phyloP scores from a whole-genome alignment of 2,888 invertebrate genomes.

The Hermaeophaga mercurialis region DNA sequence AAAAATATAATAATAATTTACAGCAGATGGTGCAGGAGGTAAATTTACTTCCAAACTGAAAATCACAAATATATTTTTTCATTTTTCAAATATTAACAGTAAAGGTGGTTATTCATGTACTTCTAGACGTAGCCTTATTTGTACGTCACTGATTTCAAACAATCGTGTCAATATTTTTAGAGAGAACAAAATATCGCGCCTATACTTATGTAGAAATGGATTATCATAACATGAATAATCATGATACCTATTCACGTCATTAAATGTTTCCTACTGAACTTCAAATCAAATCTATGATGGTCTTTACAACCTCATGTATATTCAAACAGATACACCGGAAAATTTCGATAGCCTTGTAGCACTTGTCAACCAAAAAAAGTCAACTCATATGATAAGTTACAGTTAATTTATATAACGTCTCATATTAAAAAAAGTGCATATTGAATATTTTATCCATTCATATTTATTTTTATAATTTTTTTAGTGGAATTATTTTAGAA shows the following conservation, averaged over 20 bases:
- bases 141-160: slow-evolving; percentile 3
- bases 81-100: too few relatives aligned
- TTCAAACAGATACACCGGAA: slow-evolving; percentile 10
- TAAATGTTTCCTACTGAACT: slow-evolving; percentile 18
- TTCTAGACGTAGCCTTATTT: too few relatives aligned
- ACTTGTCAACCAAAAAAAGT: neutral
- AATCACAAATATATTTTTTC: too few relatives aligned
- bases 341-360: neutral
- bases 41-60: too few relatives aligned
- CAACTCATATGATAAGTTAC: neutral
- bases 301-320: slow-evolving; percentile 18
- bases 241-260: slow-evolving; percentile 16
- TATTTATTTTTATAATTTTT: too few relatives aligned
- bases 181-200: neutral
- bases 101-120: too few relatives aligned
- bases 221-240: slow-evolving; percentile 24
- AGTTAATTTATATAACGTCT: slow-evolving; percentile 9
- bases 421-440: too few relatives aligned
- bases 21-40: too few relatives aligned
- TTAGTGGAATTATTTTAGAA: too few relatives aligned
- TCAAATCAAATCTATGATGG: slow-evolving; percentile 16
- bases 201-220: slow-evolving; percentile 14
- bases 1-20: too few relatives aligned
- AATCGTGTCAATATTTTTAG: slow-evolving; percentile 8
- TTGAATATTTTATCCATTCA: too few relatives aligned